phyloP scores from a whole-genome alignment of 2,797 vertebrate genomes.

The Emys orbicularis region DNA sequence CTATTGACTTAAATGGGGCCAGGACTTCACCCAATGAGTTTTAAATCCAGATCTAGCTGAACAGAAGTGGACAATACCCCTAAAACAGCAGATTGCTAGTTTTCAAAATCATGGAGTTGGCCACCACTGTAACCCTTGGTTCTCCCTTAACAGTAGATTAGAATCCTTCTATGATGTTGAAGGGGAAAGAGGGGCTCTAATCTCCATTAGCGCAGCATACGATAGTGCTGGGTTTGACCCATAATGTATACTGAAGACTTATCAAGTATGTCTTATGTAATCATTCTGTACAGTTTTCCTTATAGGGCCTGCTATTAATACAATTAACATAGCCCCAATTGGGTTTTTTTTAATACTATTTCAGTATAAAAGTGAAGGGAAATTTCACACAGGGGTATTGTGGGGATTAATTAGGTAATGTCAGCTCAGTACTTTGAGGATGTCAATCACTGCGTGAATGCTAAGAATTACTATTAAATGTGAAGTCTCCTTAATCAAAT shows the following conservation, averaged over 20 bases:
- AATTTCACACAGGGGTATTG: neutral
- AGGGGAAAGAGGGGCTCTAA: neutral
- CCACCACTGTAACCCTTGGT: neutral
- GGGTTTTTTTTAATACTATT: neutral
- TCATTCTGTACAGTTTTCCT: neutral
- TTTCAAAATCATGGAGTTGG: neutral
- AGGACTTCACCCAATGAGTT: neutral
- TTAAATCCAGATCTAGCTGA: neutral
- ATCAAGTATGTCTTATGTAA: neutral
- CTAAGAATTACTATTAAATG: constrained; percentile 10
- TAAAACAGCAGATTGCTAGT: neutral
- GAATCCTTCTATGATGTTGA: fast-evolving
- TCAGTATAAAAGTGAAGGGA: neutral
- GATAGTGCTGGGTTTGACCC: neutral
- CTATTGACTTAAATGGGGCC: neutral
- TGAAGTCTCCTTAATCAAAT: neutral
- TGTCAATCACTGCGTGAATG: neutral
- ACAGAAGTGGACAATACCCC: neutral
- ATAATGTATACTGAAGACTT: neutral
- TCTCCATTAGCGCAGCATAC: neutral
- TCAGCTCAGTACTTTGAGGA: constrained; percentile 31
- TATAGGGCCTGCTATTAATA: neutral
- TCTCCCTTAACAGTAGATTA: neutral
- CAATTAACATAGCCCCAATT: neutral
- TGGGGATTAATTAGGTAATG: neutral